Evolutionary conservation across 2,797 vertebrate genomes (phyloP).

Genomic region (Triplophysa bombifrons): DNA sequence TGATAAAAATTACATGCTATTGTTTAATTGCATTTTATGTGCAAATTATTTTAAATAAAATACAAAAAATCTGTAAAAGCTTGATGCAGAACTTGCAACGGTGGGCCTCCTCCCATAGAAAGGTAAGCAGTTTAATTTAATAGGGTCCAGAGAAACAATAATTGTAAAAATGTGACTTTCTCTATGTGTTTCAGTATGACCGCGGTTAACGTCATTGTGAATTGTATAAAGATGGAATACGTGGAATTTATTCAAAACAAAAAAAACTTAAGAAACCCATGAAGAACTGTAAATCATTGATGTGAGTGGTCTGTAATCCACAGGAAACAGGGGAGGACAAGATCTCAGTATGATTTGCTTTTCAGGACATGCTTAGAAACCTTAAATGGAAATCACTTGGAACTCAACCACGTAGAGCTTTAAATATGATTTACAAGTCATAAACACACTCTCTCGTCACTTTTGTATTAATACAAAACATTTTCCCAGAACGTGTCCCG

Average conservation of each 20-base stretch:
- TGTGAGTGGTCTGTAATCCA: conserved; percentile 11
- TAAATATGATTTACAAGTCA: conserved; percentile 4
- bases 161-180: background rate
- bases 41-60: too few relatives aligned
- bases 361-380: conserved; percentile 25
- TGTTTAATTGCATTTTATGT: too few relatives aligned
- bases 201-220: background rate
- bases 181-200: conserved; percentile 32
- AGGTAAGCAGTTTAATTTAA: conserved; percentile 21
- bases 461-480: background rate
- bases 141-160: background rate
- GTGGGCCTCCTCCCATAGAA: conserved; percentile 3
- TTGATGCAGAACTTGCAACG: conserved; percentile 46
- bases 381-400: background rate
- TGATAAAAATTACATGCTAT: too few relatives aligned
- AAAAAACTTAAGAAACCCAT: conserved; percentile 17
- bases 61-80: background rate
- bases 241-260: conserved; percentile 37
- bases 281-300: conserved; percentile 19
- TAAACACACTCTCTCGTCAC: background rate
- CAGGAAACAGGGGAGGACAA: conserved; percentile 27
- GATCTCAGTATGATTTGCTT: conserved; percentile 23
- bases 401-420: background rate
- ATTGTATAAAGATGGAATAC: background rate
- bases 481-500: background rate